A percentile compares a stretch with the other conserved stretches of the same genome.
Conservation (phyloP, 2,888 invertebrate genomes). For the Cephus runcator region DNA sequence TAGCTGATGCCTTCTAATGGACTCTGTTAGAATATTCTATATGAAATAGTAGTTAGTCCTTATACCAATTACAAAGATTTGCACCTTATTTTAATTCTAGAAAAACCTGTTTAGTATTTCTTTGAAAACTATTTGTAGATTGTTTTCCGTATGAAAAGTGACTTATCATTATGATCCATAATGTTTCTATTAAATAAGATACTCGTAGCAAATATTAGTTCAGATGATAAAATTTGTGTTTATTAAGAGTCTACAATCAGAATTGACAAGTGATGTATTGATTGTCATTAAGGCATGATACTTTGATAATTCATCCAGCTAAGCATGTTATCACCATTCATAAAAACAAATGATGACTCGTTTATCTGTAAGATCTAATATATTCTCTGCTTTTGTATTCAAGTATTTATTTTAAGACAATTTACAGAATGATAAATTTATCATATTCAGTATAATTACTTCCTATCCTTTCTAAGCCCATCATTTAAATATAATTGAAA, state of each 20-base stretch:
- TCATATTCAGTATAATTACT: not conserved
- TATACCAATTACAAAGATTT: not conserved
- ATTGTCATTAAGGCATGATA: not conserved
- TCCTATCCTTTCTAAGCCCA: too few species aligned
- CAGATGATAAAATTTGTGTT: not conserved
- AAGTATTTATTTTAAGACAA: not conserved
- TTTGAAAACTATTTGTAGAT: not conserved
- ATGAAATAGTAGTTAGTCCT: not conserved
- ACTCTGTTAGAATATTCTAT: not conserved
- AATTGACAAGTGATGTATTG: not conserved
- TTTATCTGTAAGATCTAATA: not conserved
- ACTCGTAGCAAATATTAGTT: not conserved
- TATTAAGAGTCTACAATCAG: not conserved
- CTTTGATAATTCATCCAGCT: not conserved
- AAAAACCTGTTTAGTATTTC: not conserved
- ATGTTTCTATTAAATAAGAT: not conserved
- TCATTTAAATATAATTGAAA: too few species aligned
- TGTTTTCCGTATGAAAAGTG: not conserved
- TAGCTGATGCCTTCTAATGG: not conserved
- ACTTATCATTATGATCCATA: not conserved
- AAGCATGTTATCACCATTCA: not conserved
- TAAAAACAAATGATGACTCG: not conserved
- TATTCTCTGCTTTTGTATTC: not conserved
- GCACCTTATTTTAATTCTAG: not conserved
- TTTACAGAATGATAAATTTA: not conserved